These are phyloP conservation scores for Philereme transversata DNA, from an alignment of 2,888 invertebrate species.

Conservation along the genomic window DNA sequence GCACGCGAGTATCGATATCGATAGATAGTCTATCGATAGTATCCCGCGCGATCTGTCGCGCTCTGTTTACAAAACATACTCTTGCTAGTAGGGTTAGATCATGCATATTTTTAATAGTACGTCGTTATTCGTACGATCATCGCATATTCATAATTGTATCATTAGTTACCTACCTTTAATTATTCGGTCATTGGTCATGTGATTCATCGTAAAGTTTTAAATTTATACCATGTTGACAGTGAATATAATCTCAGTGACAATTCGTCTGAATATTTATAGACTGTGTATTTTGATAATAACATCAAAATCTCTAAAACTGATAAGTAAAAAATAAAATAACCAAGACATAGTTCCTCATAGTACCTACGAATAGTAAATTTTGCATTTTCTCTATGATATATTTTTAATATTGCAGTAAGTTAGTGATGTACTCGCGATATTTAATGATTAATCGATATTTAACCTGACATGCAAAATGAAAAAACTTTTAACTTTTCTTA, in stretches of 20 bases:
- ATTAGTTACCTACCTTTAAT: constrained; percentile 48
- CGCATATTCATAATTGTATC: constrained; percentile 50
- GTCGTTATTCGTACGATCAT: constrained; percentile 49
- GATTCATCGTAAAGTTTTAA: constrained; percentile 31
- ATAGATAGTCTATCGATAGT: constrained; percentile 13
- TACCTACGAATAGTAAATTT: constrained; percentile 82
- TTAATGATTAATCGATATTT: constrained; percentile 50
- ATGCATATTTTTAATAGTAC: constrained; percentile 34
- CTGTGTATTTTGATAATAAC: constrained; percentile 79
- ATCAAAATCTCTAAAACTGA: constrained; percentile 69
- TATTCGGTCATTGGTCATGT: constrained; percentile 54
- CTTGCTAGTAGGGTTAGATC: constrained; percentile 35
- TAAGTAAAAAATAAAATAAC: constrained; percentile 67
- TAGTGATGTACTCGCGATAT: constrained; percentile 73
- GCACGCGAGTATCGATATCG: constrained; percentile 35
- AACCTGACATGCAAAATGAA: constrained; percentile 46
- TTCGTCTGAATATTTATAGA: constrained; percentile 65
- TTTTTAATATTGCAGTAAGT: constrained; percentile 75
- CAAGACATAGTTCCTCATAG: constrained; percentile 83
- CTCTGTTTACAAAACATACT: constrained; percentile 33
- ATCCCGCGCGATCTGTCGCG: constrained; percentile 13
- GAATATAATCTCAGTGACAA: constrained; percentile 66
- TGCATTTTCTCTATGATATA: constrained; percentile 78
- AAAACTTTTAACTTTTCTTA: constrained; percentile 12
- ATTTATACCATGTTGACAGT: constrained; percentile 44